Evolutionary conservation across 2,888 invertebrate species (phyloP).

Genomic region (Pachycephus smyrnensis): DNA sequence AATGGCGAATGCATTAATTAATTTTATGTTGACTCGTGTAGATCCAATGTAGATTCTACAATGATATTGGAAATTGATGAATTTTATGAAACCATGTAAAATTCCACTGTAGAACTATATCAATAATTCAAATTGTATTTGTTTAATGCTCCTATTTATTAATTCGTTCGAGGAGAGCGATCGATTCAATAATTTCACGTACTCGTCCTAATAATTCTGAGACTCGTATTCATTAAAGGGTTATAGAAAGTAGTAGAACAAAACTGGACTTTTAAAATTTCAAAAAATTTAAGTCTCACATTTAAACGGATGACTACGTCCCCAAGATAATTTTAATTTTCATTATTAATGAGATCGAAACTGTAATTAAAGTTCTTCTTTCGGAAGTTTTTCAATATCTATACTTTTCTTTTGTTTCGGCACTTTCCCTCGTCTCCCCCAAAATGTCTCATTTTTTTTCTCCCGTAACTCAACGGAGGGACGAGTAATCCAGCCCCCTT

Average conservation of each 20-base stretch:
- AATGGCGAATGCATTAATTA: not conserved
- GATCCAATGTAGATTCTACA: not conserved
- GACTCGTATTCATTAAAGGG: not conserved
- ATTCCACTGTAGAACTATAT: not conserved
- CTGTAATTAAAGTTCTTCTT: not conserved
- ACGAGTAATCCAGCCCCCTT: conserved; percentile 11
- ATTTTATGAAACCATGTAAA: not conserved
- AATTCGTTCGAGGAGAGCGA: not conserved
- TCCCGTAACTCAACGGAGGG: not conserved
- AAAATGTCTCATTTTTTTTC: not conserved
- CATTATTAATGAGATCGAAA: not conserved
- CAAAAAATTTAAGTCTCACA: not conserved
- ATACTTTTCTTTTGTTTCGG: not conserved
- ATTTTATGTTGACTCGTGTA: not conserved
- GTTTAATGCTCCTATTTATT: not conserved
- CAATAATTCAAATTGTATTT: not conserved
- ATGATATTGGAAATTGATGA: not conserved
- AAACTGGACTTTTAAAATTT: not conserved
- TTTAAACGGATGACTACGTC: not conserved
- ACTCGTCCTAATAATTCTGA: not conserved
- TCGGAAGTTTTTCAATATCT: not conserved
- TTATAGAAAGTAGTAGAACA: not conserved
- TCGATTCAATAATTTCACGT: not conserved
- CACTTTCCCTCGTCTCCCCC: not conserved
- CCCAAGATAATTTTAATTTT: not conserved